phyloP scores from a whole-genome alignment of 1,140 invertebrate genomes.

The Aphidius gifuensis region DNA sequence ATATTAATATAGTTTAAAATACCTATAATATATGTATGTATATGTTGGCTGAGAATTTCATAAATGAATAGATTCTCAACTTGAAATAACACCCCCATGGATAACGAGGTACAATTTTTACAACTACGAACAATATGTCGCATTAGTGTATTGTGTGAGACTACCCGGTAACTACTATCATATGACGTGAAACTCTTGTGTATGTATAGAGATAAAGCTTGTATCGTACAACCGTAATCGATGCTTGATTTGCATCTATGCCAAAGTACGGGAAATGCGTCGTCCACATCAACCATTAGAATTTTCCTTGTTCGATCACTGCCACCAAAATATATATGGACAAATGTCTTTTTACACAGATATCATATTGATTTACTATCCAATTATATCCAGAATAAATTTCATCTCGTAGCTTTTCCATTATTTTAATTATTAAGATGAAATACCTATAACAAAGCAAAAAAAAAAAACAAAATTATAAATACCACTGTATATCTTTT shows the following conservation, averaged over 20 bases:
- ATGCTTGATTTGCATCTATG: conserved; percentile 34
- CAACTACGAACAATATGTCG: conserved; percentile 50
- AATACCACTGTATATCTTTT: too few relatives aligned
- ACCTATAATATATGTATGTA: too few relatives aligned
- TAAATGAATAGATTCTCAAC: too few relatives aligned
- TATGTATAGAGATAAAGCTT: not conserved
- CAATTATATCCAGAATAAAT: too few relatives aligned
- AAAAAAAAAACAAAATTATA: not conserved
- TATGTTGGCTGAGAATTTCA: too few relatives aligned
- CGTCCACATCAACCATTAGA: not conserved
- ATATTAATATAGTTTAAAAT: too few relatives aligned
- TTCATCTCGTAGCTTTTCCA: too few relatives aligned
- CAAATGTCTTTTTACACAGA: too few relatives aligned
- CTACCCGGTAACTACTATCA: conserved; percentile 28
- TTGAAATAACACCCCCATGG: conserved; percentile 27
- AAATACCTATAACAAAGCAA: not conserved
- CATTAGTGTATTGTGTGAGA: conserved; percentile 51
- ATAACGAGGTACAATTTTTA: conserved; percentile 55
- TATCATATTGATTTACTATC: too few relatives aligned
- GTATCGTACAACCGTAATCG: conserved; percentile 29
- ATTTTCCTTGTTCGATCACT: too few relatives aligned
- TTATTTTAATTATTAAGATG: too few relatives aligned
- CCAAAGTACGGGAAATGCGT: conserved; percentile 25
- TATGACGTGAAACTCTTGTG: conserved; percentile 20
- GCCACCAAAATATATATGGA: too few relatives aligned